A percentile compares a stretch with the other conserved stretches of the same genome.
These are phyloP conservation scores for Cassiopea xamachana DNA, from an alignment of 30 jellyfish, hydroid and myxozoan species.

Conservation along the genomic window DNA sequence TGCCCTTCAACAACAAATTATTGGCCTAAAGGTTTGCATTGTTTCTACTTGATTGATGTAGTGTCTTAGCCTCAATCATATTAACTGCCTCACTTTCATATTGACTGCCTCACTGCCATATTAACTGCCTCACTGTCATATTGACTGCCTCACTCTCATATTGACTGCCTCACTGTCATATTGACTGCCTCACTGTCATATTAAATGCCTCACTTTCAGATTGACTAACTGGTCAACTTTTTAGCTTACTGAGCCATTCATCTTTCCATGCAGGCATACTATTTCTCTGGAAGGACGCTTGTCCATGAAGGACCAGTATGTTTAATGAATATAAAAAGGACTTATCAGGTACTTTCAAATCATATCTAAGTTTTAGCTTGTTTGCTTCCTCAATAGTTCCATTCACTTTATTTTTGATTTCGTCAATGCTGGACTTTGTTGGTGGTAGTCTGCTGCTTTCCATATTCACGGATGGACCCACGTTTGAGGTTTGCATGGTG, in stretches of 20 bases:
- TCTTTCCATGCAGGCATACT: slow-evolving; percentile 73
- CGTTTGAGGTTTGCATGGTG: too few relatives aligned
- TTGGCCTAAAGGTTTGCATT: slow-evolving; percentile 77
- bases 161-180: not conserved
- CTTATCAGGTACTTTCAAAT: slow-evolving; percentile 73
- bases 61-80: not conserved
- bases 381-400: not conserved
- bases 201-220: not conserved
- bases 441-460: too few relatives aligned
- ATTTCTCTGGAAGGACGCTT: slow-evolving; percentile 85
- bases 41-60: not conserved
- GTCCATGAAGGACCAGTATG: slow-evolving; percentile 93
- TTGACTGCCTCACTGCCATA: not conserved
- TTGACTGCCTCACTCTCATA: not conserved
- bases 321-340: slow-evolving; percentile 83
- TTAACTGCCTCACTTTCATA: not conserved
- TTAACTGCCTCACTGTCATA: not conserved
- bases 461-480: too few relatives aligned
- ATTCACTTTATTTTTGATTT: too few relatives aligned
- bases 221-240: not conserved
- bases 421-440: too few relatives aligned
- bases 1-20: slow-evolving; percentile 85
- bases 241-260: not conserved
- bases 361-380: not conserved
- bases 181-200: not conserved